Conservation (phyloP, 2,113 vertebrate genomes). For the Tympanuchus pallidicinctus region DNA sequence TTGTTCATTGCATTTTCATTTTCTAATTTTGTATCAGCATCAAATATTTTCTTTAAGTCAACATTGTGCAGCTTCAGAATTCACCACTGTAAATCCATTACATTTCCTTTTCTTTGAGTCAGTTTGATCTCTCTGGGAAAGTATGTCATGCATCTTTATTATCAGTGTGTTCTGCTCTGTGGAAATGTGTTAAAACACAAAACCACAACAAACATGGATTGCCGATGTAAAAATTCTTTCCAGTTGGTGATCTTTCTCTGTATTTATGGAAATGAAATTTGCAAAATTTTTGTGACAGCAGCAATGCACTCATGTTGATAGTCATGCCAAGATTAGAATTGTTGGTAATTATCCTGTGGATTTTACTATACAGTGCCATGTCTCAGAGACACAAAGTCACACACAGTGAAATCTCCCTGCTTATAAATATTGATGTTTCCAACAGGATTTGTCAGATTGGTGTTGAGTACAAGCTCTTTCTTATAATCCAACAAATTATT, state of each 20-base stretch:
- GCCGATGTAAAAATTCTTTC: conserved; percentile 10
- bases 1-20: not conserved
- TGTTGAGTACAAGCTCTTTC: conserved; percentile 60
- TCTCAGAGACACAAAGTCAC: conserved; percentile 53
- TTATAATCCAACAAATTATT: conserved; percentile 66
- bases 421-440: conserved; percentile 72
- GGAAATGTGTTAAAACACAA: not conserved
- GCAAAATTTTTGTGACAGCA: conserved; percentile 45
- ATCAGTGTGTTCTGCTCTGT: conserved; percentile 36
- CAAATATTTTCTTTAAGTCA: not conserved
- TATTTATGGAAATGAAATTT: conserved; percentile 49
- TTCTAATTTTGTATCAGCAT: not conserved
- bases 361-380: conserved; percentile 58
- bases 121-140: conserved; percentile 56
- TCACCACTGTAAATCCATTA: conserved; percentile 15
- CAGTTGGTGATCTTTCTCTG: conserved; percentile 10
- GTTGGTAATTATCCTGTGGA: conserved; percentile 48
- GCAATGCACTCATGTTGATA: conserved; percentile 39
- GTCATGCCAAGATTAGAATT: conserved; percentile 26
- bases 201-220: conserved; percentile 16
- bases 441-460: conserved; percentile 61
- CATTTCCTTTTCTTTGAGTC: conserved; percentile 39
- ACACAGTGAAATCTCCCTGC: conserved; percentile 52
- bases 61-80: not conserved
- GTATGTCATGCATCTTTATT: conserved; percentile 24